Percentiles rank a stretch among this genome's conserved stretches.
phyloP scores from a whole-genome alignment of 2,888 invertebrate species.

The Andrena flavipes region DNA sequence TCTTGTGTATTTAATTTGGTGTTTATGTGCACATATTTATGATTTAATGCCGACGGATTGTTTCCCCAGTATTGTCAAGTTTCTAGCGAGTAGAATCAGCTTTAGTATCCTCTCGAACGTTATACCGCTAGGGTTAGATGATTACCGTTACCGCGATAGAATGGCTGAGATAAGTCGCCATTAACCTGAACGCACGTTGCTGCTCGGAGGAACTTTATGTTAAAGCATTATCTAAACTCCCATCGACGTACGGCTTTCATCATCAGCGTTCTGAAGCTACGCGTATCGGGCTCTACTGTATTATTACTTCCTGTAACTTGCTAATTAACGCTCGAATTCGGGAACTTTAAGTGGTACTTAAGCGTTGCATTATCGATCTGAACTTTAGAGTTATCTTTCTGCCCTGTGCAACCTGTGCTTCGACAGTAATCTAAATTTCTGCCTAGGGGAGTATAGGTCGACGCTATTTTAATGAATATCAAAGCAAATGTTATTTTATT shows the following conservation, averaged over 20 bases:
- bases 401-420: neutral
- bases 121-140: neutral
- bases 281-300: neutral
- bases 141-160: constrained; percentile 24
- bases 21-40: neutral
- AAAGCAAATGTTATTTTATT: neutral
- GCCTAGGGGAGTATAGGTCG: neutral
- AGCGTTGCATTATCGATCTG: neutral
- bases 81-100: neutral
- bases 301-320: constrained; percentile 13
- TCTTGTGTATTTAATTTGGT: neutral
- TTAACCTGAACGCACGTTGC: constrained; percentile 25
- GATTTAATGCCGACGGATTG: neutral
- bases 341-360: constrained; percentile 23
- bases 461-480: neutral
- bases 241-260: constrained; percentile 30
- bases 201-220: constrained; percentile 30
- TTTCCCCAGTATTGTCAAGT: neutral
- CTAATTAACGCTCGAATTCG: constrained; percentile 34
- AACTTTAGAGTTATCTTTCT: neutral
- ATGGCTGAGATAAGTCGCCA: constrained; percentile 22
- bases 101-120: neutral
- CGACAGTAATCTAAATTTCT: neutral
- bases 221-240: constrained; percentile 31
- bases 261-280: constrained; percentile 18